These are phyloP conservation scores for Ophiothrix spiculata DNA, from an alignment of 35 echinoderm and acorn worm species.

Conservation along the genomic window DNA sequence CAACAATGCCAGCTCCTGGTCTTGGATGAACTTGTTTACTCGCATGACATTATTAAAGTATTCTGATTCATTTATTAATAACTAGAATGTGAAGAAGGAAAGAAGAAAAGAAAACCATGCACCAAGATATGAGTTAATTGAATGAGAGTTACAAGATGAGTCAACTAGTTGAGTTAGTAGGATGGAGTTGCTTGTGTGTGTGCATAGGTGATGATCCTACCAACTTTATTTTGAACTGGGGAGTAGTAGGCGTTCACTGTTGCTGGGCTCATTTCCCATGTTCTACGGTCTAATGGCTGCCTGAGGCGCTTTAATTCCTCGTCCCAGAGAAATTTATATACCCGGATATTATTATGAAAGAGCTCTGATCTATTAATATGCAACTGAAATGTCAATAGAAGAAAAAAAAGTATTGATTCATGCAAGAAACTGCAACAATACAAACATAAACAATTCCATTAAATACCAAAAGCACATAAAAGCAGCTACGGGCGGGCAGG, in stretches of 20 bases:
- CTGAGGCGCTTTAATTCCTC: slow-evolving; percentile 46
- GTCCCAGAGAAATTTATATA: slow-evolving; percentile 46
- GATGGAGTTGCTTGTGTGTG: not conserved
- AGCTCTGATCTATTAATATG: slow-evolving; percentile 73
- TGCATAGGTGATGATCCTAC: slow-evolving; percentile 30
- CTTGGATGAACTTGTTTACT: slow-evolving; percentile 43
- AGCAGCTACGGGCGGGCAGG: not conserved
- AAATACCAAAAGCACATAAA: not conserved
- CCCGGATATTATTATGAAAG: slow-evolving; percentile 75
- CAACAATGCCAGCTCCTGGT: slow-evolving; percentile 44
- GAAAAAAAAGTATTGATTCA: not conserved
- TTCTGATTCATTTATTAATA: slow-evolving; percentile 70
- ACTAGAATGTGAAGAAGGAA: slow-evolving; percentile 29
- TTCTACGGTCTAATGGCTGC: slow-evolving; percentile 29
- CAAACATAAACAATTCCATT: not conserved
- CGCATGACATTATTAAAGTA: slow-evolving; percentile 80
- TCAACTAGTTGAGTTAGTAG: not conserved
- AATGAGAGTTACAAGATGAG: not conserved
- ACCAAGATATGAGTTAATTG: not conserved
- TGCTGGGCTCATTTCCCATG: slow-evolving; percentile 87
- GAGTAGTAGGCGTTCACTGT: slow-evolving; percentile 89
- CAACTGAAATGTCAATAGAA: slow-evolving; percentile 39
- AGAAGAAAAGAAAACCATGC: slow-evolving; percentile 6
- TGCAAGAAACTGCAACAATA: not conserved
- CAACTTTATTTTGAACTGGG: slow-evolving; percentile 81